Conservation (phyloP, 2,113 vertebrate genomes). For the Saccopteryx bilineata region DNA sequence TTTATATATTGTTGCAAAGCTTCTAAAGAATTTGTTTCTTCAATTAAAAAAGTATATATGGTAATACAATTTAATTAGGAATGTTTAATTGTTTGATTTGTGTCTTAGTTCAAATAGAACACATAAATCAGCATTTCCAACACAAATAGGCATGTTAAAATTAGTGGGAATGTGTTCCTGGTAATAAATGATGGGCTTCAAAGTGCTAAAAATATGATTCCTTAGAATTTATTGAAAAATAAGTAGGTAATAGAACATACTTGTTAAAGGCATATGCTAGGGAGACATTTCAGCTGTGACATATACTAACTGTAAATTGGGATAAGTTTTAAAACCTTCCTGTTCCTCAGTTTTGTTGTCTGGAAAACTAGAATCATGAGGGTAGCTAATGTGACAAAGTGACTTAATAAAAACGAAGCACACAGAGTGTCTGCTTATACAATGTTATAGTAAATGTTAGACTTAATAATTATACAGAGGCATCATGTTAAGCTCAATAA, state of each 20-base stretch:
- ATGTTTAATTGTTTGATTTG: neutral
- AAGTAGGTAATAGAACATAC: accelerated
- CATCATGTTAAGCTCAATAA: neutral
- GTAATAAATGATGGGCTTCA: neutral
- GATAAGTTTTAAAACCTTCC: neutral
- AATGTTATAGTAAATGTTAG: neutral
- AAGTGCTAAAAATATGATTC: neutral
- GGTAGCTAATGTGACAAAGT: neutral
- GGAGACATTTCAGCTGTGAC: accelerated
- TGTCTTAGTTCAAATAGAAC: neutral
- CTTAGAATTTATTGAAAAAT: neutral
- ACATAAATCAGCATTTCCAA: neutral
- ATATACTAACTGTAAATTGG: neutral
- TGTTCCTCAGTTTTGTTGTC: neutral
- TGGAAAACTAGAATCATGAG: neutral
- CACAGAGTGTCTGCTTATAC: neutral
- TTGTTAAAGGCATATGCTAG: neutral
- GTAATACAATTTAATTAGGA: neutral
- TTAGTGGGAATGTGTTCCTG: neutral
- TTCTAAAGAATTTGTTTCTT: neutral
- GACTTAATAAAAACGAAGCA: neutral
- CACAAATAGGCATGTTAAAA: neutral
- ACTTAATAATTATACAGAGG: neutral
- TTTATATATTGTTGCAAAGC: neutral
- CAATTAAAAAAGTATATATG: neutral